Percentiles rank a stretch among this genome's conserved stretches.
Evolutionary conservation across 2,888 invertebrate species (phyloP).

Genomic region (Azorinus chamasolen): DNA sequence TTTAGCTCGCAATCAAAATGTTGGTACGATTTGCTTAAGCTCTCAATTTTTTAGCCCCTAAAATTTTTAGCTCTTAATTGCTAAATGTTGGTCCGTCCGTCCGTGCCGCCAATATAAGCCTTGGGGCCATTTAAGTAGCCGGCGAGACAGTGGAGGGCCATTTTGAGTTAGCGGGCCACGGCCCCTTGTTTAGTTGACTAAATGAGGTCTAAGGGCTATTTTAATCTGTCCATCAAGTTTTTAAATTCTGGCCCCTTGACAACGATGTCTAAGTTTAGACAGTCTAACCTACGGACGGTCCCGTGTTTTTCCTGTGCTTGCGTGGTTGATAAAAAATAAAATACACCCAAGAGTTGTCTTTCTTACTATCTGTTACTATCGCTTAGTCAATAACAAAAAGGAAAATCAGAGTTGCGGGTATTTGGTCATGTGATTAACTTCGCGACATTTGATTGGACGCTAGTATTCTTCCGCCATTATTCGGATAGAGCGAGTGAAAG

Average conservation of each 20-base stretch:
- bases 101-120: not conserved
- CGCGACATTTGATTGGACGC: no score
- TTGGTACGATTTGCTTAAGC: no score
- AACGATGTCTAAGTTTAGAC: constrained; percentile 2
- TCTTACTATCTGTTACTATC: no score
- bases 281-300: constrained; percentile 1
- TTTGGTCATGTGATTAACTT: no score
- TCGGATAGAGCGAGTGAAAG: no score
- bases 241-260: constrained; percentile 1
- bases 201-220: not conserved
- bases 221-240: not conserved
- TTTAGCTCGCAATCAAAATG: no score
- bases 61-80: no score
- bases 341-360: no score
- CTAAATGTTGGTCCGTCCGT: not conserved
- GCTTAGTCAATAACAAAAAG: no score
- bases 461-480: no score
- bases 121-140: not conserved
- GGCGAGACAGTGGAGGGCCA: not conserved
- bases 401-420: no score
- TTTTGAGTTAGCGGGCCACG: not conserved
- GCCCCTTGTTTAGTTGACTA: constrained; percentile 4
- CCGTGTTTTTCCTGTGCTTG: constrained; percentile 2
- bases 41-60: no score
- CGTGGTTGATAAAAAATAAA: constrained; percentile 1